These are phyloP conservation scores for Novumbra hubbsi DNA, from an alignment of 2,797 vertebrate species.

Conservation along the genomic window DNA sequence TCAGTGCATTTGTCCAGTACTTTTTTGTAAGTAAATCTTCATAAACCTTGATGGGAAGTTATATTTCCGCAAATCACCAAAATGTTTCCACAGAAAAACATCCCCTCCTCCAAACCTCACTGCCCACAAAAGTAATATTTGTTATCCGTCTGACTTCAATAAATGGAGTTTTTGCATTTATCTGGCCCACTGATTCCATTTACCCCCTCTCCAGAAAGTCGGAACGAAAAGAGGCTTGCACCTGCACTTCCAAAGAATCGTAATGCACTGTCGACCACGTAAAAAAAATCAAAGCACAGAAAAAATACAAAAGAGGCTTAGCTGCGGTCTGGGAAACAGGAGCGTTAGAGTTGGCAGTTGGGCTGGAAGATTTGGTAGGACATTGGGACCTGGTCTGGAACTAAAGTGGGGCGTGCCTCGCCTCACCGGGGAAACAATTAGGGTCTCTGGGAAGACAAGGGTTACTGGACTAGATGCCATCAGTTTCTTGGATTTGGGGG, in stretches of 20 bases:
- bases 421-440: constrained; percentile 61
- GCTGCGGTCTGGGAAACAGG: constrained; percentile 42
- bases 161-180: constrained; percentile 34
- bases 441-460: constrained; percentile 18
- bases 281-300: constrained; percentile 54
- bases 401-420: constrained; percentile 69
- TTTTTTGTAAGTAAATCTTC: constrained; percentile 20
- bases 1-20: constrained; percentile 25
- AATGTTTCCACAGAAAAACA: not conserved
- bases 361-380: constrained; percentile 30
- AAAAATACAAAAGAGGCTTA: constrained; percentile 33
- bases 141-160: constrained; percentile 40
- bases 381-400: constrained; percentile 56
- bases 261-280: constrained; percentile 56
- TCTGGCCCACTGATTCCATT: constrained; percentile 45
- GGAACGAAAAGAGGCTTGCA: constrained; percentile 43
- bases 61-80: constrained; percentile 16
- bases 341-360: constrained; percentile 31
- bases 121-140: constrained; percentile 22
- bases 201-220: constrained; percentile 18
- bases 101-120: not conserved
- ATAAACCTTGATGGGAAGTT: constrained; percentile 38
- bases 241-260: constrained; percentile 62
- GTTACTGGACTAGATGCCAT: constrained; percentile 46
- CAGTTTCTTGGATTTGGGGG: constrained; percentile 43